Evolutionary conservation across 2,888 invertebrate species (phyloP).

Genomic region (Bedellia somnulentella): DNA sequence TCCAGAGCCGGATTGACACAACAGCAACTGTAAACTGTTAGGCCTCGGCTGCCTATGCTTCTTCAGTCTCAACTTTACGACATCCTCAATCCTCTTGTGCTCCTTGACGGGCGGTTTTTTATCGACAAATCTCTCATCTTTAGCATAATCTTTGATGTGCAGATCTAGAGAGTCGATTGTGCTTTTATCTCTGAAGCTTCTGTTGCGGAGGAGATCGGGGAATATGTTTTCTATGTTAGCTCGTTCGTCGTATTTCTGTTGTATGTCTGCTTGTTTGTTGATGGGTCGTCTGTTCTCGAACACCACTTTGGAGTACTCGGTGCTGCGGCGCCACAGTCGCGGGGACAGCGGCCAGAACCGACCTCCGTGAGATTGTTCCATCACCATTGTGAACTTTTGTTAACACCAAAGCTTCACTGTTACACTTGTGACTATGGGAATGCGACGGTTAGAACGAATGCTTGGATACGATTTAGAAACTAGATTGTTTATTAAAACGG

Average conservation of each 20-base stretch:
- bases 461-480: no score
- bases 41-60: constrained; percentile 45
- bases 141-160: constrained; percentile 15
- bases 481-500: no score
- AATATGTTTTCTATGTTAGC: constrained; percentile 20
- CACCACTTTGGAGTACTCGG: constrained; percentile 49
- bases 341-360: constrained; percentile 52
- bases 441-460: no score
- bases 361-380: constrained; percentile 43
- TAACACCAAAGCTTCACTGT: constrained; percentile 2
- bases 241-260: constrained; percentile 15
- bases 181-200: constrained; percentile 20
- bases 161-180: constrained; percentile 34
- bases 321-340: constrained; percentile 46
- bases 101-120: constrained; percentile 17
- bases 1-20: constrained; percentile 47
- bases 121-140: constrained; percentile 5
- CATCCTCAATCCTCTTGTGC: constrained; percentile 28
- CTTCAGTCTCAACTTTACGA: constrained; percentile 38
- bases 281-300: constrained; percentile 47
- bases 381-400: constrained; percentile 51
- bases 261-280: constrained; percentile 31
- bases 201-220: constrained; percentile 35
- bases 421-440: no score
- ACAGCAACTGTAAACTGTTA: constrained; percentile 43